A percentile compares a stretch with the other conserved stretches of the same genome.
phyloP scores from a whole-genome alignment of 2,888 invertebrate genomes.

The Cepaea hortensis region DNA sequence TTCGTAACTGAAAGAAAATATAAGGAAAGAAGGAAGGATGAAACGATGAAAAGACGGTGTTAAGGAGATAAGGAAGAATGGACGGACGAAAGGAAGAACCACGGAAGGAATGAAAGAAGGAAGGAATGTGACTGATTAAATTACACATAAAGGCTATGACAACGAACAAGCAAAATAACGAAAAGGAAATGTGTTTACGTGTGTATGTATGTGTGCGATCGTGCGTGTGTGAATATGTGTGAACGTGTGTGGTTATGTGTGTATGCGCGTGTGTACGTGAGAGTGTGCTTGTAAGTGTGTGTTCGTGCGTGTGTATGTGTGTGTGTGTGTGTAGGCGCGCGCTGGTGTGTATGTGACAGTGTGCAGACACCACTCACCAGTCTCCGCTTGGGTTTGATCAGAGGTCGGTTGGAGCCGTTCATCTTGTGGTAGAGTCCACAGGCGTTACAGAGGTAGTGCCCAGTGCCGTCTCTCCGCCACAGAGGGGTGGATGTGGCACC shows the following conservation, averaged over 20 bases:
- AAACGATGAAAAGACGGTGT: no score
- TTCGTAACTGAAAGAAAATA: no score
- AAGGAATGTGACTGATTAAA: no score
- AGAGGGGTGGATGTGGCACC: conserved; percentile 96
- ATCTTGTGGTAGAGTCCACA: conserved; percentile 99
- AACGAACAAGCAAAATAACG: no score
- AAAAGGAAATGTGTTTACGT: neutral
- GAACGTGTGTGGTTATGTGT: neutral
- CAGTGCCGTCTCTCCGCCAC: conserved; percentile 97
- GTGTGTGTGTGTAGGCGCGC: neutral
- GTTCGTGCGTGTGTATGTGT: conserved; percentile 6
- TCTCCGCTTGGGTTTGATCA: conserved; percentile 98
- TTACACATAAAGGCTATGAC: no score
- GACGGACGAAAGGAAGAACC: no score
- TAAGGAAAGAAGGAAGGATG: no score
- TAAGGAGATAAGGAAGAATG: no score
- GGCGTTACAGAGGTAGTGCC: conserved; percentile 98
- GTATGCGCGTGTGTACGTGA: neutral
- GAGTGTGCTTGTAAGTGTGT: neutral
- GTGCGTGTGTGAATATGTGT: neutral
- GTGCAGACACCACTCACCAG: conserved; percentile 85
- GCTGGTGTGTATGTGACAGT: neutral
- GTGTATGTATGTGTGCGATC: neutral
- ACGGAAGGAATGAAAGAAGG: no score
- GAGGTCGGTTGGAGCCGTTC: conserved; percentile 97